Evolutionary conservation across 2,797 vertebrate genomes (phyloP).

Genomic region (Eurystomus glaucurus): DNA sequence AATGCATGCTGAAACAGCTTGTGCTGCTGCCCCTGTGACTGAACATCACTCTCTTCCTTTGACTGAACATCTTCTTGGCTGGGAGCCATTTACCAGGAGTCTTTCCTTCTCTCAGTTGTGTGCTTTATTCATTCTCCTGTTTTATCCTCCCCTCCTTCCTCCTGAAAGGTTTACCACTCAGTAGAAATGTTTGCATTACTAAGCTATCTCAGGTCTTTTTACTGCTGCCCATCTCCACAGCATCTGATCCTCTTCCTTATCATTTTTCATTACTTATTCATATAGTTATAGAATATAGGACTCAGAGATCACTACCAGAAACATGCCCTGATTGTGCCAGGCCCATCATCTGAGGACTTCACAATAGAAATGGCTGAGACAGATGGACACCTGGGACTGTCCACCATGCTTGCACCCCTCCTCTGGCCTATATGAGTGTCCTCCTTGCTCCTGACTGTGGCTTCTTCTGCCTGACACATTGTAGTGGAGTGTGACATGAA

Average conservation of each 20-base stretch:
- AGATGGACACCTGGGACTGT: background rate
- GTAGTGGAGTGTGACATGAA: background rate
- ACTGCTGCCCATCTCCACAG: background rate
- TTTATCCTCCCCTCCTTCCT: background rate
- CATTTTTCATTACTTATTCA: background rate
- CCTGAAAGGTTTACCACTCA: background rate
- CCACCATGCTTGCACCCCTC: background rate
- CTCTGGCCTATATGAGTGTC: rapidly evolving
- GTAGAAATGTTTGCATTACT: background rate
- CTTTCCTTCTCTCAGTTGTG: background rate
- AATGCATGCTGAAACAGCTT: background rate
- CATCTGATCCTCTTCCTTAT: background rate
- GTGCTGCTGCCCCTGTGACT: background rate
- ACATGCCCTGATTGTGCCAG: background rate
- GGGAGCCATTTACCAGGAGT: background rate
- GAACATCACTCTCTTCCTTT: background rate
- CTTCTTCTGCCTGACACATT: background rate
- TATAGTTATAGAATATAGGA: background rate
- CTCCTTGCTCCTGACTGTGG: background rate
- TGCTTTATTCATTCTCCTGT: background rate
- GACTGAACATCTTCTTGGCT: background rate
- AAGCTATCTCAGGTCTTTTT: background rate
- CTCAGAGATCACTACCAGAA: background rate
- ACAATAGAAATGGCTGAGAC: background rate
- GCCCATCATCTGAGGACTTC: background rate